A percentile compares a stretch with the other conserved stretches of the same genome.
phyloP scores from a whole-genome alignment of 1,140 invertebrate species.

The Uloborus diversus region DNA sequence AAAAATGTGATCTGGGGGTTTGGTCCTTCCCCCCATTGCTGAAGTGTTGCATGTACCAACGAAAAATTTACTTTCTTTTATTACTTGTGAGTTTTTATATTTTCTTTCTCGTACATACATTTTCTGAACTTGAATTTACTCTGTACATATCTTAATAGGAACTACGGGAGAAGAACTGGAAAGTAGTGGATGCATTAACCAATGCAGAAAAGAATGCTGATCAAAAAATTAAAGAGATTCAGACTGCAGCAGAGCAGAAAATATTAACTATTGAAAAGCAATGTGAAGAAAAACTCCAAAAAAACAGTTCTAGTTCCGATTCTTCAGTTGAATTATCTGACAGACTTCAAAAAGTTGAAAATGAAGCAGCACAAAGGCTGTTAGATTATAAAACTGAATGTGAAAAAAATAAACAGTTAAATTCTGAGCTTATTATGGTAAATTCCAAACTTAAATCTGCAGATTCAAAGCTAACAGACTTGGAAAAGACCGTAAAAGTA shows the following conservation, averaged over 20 bases:
- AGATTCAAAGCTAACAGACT: conserved; percentile 12
- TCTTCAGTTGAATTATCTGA: not conserved
- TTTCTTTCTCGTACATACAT: too few species aligned
- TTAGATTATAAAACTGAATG: conserved; percentile 38
- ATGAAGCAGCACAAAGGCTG: conserved; percentile 13
- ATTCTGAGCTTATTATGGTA: conserved; percentile 10
- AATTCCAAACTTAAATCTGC: conserved; percentile 3
- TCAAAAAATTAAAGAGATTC: conserved; percentile 55
- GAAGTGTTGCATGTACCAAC: too few species aligned
- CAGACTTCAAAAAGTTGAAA: conserved; percentile 19
- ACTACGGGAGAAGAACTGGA: conserved; percentile 85
- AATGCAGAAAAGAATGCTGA: conserved; percentile 72
- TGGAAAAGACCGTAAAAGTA: conserved; percentile 20
- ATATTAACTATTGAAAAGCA: not conserved
- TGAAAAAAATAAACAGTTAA: conserved; percentile 32
- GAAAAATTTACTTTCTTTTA: too few species aligned
- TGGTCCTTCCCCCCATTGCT: too few species aligned
- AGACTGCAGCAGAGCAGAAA: conserved; percentile 14
- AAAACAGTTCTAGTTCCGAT: not conserved
- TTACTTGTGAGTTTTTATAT: too few species aligned
- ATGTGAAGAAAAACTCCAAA: conserved; percentile 16
- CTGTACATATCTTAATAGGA: conserved; percentile 63
- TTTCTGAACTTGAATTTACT: too few species aligned
- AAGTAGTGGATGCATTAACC: conserved; percentile 85
- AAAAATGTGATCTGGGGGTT: too few species aligned